Conservation (phyloP, 1,140 invertebrate species). For the Zaprionus tsacasi region DNA sequence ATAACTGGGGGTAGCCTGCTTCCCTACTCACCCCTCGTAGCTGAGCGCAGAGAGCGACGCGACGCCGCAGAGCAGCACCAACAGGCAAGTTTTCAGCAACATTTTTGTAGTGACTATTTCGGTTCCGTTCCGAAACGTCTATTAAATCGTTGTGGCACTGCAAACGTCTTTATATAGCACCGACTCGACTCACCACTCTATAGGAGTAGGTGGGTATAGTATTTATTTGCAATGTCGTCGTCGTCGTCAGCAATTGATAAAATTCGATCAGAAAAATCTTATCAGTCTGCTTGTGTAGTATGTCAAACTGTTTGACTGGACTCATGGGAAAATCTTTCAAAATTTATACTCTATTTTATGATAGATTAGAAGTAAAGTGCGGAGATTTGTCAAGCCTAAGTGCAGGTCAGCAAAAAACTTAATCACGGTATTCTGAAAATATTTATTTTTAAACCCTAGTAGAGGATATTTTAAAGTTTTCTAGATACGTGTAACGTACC, state of each 20-base stretch:
- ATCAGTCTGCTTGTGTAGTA: conserved; percentile 45
- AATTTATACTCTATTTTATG: conserved; percentile 53
- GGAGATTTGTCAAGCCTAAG: no score
- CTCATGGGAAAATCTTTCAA: conserved; percentile 58
- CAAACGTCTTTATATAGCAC: conserved; percentile 49
- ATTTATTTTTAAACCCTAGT: no score
- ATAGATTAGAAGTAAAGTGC: conserved; percentile 40
- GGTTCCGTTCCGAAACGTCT: conserved; percentile 56
- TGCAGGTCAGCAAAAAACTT: no score
- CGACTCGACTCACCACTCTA: conserved; percentile 38
- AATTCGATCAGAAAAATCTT: conserved; percentile 38
- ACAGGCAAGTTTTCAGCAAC: conserved; percentile 54
- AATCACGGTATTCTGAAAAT: no score
- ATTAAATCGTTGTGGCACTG: conserved; percentile 41
- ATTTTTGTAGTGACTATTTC: conserved; percentile 25
- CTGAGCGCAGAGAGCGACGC: conserved; percentile 40
- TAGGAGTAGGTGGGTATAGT: conserved; percentile 19
- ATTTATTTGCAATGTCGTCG: conserved; percentile 48
- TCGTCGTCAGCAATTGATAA: conserved; percentile 27
- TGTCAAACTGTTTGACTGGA: conserved; percentile 42
- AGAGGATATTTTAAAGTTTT: no score
- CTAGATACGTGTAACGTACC: no score
- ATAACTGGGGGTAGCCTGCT: not conserved
- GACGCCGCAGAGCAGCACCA: conserved; percentile 62
- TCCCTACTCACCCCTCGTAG: conserved; percentile 76